phyloP scores from a whole-genome alignment of 2,113 vertebrate genomes.

The Holacanthus passer region DNA sequence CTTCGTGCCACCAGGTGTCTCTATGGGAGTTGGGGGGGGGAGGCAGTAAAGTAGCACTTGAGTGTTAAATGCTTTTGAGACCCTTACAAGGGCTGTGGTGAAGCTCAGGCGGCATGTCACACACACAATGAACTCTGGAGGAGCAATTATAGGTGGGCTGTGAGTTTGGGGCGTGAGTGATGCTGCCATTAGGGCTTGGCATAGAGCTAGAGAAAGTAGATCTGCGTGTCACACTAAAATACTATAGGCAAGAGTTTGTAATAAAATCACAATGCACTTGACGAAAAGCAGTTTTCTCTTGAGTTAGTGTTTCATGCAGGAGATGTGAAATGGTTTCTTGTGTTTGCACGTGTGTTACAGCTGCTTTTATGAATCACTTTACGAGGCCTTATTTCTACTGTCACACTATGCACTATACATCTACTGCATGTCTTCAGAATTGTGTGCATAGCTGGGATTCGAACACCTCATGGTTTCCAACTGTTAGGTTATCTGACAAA shows the following conservation, averaged over 20 bases:
- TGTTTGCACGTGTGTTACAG: not conserved
- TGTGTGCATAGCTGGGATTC: not conserved
- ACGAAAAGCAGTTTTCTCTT: not conserved
- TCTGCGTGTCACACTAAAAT: not conserved
- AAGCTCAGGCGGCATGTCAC: conserved; percentile 78
- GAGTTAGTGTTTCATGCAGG: not conserved
- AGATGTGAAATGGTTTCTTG: not conserved
- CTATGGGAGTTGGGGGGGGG: conserved; percentile 1
- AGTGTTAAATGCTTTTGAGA: conserved; percentile 72
- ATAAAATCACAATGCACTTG: not conserved
- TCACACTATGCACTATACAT: not conserved
- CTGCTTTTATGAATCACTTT: not conserved
- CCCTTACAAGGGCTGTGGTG: conserved; percentile 58
- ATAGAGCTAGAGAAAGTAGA: conserved; percentile 49
- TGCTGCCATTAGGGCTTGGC: conserved; percentile 34
- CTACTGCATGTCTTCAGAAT: not conserved
- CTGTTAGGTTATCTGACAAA: conserved; percentile 32
- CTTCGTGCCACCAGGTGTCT: conserved; percentile 65
- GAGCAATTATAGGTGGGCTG: conserved; percentile 81
- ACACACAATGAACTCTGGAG: conserved; percentile 74
- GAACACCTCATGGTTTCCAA: conserved; percentile 5
- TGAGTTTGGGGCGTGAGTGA: conserved; percentile 65
- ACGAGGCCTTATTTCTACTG: conserved; percentile 6
- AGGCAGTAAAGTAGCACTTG: conserved; percentile 64
- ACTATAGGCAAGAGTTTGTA: not conserved